phyloP scores from a whole-genome alignment of 2,113 vertebrate species.

The Toxostoma redivivum region DNA sequence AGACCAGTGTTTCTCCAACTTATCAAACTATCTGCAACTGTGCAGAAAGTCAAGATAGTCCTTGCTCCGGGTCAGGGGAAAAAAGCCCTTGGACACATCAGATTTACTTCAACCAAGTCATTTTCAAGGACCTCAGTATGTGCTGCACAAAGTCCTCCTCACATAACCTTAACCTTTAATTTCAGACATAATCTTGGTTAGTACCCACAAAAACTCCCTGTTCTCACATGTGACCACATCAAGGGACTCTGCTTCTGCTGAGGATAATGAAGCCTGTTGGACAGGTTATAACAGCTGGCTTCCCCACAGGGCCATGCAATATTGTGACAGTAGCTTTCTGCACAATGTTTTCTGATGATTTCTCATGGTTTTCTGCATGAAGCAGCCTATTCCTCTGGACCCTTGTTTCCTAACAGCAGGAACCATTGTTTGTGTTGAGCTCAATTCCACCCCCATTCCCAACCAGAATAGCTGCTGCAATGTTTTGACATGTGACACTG shows the following conservation, averaged over 20 bases:
- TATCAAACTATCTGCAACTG: not conserved
- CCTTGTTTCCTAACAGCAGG: not conserved
- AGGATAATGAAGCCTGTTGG: not conserved
- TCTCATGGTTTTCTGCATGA: not conserved
- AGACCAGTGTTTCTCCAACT: not conserved
- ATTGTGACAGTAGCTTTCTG: not conserved
- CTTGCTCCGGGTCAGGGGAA: not conserved
- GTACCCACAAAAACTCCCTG: not conserved
- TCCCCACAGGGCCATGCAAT: not conserved
- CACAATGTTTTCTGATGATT: not conserved
- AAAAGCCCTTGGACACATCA: not conserved
- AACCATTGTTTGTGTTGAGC: not conserved
- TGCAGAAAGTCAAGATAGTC: not conserved
- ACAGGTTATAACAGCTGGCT: not conserved
- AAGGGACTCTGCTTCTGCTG: not conserved
- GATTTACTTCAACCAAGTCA: not conserved
- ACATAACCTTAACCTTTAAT: not conserved
- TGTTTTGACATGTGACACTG: not conserved
- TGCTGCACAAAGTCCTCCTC: not conserved
- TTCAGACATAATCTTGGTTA: constrained; percentile 12
- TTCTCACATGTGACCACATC: constrained; percentile 41
- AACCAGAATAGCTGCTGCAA: not conserved
- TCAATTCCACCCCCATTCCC: not conserved
- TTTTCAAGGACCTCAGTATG: not conserved
- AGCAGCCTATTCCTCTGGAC: not conserved